These are phyloP conservation scores for Caradrina clavipalpis DNA, from an alignment of 2,888 invertebrate species.

Conservation along the genomic window DNA sequence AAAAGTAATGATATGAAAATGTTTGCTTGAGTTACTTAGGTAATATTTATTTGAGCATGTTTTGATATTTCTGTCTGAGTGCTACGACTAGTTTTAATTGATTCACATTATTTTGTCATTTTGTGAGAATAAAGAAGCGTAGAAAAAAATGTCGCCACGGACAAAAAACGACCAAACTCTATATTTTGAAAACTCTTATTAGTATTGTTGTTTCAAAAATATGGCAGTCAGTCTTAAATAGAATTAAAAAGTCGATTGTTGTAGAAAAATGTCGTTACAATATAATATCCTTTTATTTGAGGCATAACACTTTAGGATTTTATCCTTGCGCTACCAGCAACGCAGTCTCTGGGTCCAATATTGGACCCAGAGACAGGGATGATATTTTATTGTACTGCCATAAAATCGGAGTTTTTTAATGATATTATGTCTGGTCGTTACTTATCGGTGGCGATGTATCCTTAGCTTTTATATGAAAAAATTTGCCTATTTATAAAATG, in stretches of 20 bases:
- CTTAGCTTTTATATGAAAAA: not conserved
- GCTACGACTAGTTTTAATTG: constrained; percentile 10
- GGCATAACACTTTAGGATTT: not conserved
- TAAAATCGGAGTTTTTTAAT: not conserved
- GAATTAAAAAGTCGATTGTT: too few species aligned
- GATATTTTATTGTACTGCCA: not conserved
- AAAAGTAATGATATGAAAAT: constrained; percentile 10
- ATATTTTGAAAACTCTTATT: too few species aligned
- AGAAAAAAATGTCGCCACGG: not conserved
- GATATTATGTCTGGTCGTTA: not conserved
- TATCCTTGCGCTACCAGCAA: not conserved
- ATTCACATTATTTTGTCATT: constrained; percentile 20
- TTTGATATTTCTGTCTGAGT: constrained; percentile 12
- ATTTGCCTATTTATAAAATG: not conserved
- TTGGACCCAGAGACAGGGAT: not conserved
- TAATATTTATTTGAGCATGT: constrained; percentile 51
- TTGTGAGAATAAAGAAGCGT: constrained; percentile 6
- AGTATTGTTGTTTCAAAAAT: not conserved
- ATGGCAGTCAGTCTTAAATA: not conserved
- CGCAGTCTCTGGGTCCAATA: not conserved
- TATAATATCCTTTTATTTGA: too few species aligned
- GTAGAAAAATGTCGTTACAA: too few species aligned
- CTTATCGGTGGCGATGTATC: not conserved
- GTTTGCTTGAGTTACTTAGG: constrained; percentile 26
- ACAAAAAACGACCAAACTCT: not conserved